Percentiles rank a stretch among this genome's conserved stretches.
phyloP scores from a whole-genome alignment of 2,797 vertebrate genomes.

The Huso huso region DNA sequence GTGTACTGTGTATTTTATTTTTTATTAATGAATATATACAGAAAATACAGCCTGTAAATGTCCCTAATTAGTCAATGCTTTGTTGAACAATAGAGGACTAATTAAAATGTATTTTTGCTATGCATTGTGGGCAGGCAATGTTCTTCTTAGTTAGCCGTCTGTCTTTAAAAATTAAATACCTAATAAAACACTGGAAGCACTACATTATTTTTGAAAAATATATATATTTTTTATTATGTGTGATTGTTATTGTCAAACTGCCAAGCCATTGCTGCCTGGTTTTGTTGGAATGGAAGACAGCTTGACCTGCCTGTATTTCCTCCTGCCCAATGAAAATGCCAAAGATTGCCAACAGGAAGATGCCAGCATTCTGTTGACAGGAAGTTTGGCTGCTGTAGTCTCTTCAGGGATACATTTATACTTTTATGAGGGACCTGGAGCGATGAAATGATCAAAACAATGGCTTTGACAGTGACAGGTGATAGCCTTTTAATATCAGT shows the following conservation, averaged over 20 bases:
- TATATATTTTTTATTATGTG: conserved; percentile 16
- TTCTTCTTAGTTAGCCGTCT: too few relatives aligned
- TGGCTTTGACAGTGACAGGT: conserved; percentile 42
- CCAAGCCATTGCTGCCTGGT: conserved; percentile 22
- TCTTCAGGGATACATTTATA: conserved; percentile 43
- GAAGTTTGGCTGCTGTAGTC: conserved; percentile 45
- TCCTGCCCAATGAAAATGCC: conserved; percentile 44
- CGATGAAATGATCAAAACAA: conserved; percentile 53
- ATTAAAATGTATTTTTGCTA: too few relatives aligned
- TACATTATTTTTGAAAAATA: conserved; percentile 20
- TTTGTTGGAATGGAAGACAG: conserved; percentile 14
- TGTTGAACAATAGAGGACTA: too few relatives aligned
- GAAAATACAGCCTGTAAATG: too few relatives aligned
- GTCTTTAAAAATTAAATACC: too few relatives aligned
- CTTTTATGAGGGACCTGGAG: conserved; percentile 22
- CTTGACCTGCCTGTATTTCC: conserved; percentile 37
- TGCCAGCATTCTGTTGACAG: conserved; percentile 56
- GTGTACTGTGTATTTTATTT: too few relatives aligned
- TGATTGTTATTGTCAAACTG: conserved; percentile 27
- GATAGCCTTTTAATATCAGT: conserved; percentile 47
- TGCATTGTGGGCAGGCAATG: too few relatives aligned
- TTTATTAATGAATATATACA: too few relatives aligned
- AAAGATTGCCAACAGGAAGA: conserved; percentile 47
- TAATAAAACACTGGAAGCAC: too few relatives aligned
- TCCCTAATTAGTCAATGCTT: too few relatives aligned